Evolutionary conservation across 1,140 invertebrate species (phyloP).

Genomic region (Brachionus calyciflorus): DNA sequence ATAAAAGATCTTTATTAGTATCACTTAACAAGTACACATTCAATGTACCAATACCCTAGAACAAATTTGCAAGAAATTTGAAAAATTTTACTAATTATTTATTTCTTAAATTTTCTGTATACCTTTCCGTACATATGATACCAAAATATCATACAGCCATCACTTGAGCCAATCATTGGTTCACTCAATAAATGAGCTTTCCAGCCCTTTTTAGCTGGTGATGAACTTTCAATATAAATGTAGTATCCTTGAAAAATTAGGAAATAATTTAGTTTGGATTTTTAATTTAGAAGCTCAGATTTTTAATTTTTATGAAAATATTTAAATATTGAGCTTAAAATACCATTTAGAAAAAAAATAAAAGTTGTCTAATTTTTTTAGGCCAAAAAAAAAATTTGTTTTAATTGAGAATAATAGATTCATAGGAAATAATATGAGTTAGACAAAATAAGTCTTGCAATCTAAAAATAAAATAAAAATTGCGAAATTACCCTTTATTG

Average conservation of each 20-base stretch:
- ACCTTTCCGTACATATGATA: conserved; percentile 48
- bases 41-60: conserved; percentile 43
- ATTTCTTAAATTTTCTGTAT: background rate
- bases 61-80: too few species aligned
- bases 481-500: background rate
- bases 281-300: too few species aligned
- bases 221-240: conserved; percentile 47
- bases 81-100: background rate
- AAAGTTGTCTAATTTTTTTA: too few species aligned
- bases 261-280: too few species aligned
- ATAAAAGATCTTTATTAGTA: background rate
- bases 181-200: conserved; percentile 33
- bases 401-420: too few species aligned
- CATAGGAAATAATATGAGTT: too few species aligned
- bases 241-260: conserved; percentile 48
- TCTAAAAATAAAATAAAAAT: too few species aligned
- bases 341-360: too few species aligned
- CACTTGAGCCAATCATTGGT: background rate
- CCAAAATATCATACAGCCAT: conserved; percentile 49
- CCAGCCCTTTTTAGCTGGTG: background rate
- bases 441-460: too few species aligned
- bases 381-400: too few species aligned
- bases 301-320: too few species aligned
- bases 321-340: too few species aligned
- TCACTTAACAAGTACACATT: conserved; percentile 43